phyloP scores from a whole-genome alignment of 2,797 vertebrate genomes.

The Luscinia megarhynchos region DNA sequence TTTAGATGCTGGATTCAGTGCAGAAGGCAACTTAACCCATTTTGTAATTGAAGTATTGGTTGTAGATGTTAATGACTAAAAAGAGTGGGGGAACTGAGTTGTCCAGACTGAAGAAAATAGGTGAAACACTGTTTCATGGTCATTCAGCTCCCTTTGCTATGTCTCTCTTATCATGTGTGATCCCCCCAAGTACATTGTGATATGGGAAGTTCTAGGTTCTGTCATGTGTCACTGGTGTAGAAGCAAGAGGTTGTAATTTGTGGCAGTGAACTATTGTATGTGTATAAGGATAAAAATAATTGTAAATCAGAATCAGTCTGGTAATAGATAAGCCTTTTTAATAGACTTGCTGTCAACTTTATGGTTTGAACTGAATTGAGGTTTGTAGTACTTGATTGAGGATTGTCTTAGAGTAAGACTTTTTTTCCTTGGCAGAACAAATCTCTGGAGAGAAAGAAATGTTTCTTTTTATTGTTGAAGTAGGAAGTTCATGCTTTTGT shows the following conservation, averaged over 20 bases:
- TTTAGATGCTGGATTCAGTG: conserved; percentile 4
- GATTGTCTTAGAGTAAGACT: neutral
- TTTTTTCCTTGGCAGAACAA: neutral
- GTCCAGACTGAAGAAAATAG: neutral
- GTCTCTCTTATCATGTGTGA: neutral
- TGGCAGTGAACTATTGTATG: neutral
- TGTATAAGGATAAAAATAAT: neutral
- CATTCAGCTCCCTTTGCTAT: accelerated
- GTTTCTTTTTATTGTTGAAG: neutral
- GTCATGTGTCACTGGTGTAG: neutral
- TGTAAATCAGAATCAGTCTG: neutral
- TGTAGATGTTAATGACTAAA: neutral
- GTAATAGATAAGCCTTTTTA: neutral
- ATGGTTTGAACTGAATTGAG: neutral
- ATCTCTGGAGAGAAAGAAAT: neutral
- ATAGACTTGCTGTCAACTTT: neutral
- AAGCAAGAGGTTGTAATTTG: neutral
- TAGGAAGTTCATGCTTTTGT: neutral
- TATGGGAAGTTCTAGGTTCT: neutral
- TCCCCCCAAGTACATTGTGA: accelerated
- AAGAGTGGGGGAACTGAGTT: neutral
- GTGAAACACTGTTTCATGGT: neutral
- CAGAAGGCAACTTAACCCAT: conserved; percentile 33
- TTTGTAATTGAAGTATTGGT: conserved; percentile 9
- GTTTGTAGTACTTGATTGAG: neutral